A percentile compares a stretch with the other conserved stretches of the same genome.
phyloP scores from a whole-genome alignment of 37 sponge, comb jelly and placozoan species.

The Halisarca cf. caerulea region DNA sequence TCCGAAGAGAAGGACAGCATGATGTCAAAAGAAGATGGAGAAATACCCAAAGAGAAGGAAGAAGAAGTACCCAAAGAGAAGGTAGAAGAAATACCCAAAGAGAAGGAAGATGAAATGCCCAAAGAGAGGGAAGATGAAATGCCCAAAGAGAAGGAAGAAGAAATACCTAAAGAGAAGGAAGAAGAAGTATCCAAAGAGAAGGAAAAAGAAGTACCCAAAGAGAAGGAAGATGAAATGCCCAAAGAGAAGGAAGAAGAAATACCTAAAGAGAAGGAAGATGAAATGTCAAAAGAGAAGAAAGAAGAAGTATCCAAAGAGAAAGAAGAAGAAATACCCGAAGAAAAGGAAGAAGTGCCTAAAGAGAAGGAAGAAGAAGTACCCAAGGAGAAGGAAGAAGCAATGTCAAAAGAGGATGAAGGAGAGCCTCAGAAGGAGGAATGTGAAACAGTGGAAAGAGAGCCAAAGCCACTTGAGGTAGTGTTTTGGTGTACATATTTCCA shows the following conservation, averaged over 20 bases:
- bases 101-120: not conserved
- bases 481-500: no score
- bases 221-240: no score
- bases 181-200: not conserved
- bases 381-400: conserved; percentile 2
- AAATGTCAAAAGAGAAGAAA: no score
- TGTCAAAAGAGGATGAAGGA: not conserved
- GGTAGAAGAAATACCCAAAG: not conserved
- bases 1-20: not conserved
- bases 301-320: not conserved
- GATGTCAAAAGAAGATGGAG: not conserved
- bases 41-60: not conserved
- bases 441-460: no score
- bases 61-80: not conserved
- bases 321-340: not conserved
- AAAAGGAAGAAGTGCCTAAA: not conserved
- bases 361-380: not conserved
- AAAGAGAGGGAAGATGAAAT: not conserved
- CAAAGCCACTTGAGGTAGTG: no score
- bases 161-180: not conserved
- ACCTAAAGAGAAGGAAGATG: no score
- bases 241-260: no score
- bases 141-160: not conserved
- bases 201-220: no score
- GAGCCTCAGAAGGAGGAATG: not conserved